A percentile compares a stretch with the other conserved stretches of the same genome.
Conservation (phyloP, 2,797 vertebrate genomes). For the Enteromius anoplus region DNA sequence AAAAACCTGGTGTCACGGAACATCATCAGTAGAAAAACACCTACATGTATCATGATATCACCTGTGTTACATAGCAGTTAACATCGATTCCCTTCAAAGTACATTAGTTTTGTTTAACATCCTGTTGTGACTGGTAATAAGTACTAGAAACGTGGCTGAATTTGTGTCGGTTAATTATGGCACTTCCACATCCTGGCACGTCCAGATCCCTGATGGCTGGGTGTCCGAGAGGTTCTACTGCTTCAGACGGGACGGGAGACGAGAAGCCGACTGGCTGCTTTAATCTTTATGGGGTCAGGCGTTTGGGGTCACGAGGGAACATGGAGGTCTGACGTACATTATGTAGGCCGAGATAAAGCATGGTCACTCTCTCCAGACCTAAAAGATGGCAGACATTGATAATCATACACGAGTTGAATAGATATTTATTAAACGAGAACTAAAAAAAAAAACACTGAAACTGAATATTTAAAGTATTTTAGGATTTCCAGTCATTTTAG, state of each 20-base stretch:
- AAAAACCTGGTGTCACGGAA: conserved; percentile 31
- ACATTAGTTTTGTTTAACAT: conserved; percentile 54
- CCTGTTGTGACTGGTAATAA: conserved; percentile 28
- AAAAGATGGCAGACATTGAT: conserved; percentile 5
- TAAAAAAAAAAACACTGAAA: not conserved
- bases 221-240: conserved; percentile 45
- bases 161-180: conserved; percentile 57
- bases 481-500: not conserved
- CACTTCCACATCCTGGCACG: conserved; percentile 58
- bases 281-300: conserved; percentile 87
- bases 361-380: conserved; percentile 98
- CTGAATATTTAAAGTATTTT: not conserved
- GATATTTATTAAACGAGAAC: not conserved
- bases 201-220: conserved; percentile 47
- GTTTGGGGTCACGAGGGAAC: conserved; percentile 98
- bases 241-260: not conserved
- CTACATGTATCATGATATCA: conserved; percentile 11
- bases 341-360: conserved; percentile 95
- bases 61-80: conserved; percentile 21
- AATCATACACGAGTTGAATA: not conserved
- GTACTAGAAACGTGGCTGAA: conserved; percentile 47
- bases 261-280: not conserved
- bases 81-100: conserved; percentile 31
- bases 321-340: conserved; percentile 98
- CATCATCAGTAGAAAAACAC: conserved; percentile 43